These are phyloP conservation scores for Cyprinodon variegatus DNA, from an alignment of 2,113 vertebrate species.

Conservation along the genomic window DNA sequence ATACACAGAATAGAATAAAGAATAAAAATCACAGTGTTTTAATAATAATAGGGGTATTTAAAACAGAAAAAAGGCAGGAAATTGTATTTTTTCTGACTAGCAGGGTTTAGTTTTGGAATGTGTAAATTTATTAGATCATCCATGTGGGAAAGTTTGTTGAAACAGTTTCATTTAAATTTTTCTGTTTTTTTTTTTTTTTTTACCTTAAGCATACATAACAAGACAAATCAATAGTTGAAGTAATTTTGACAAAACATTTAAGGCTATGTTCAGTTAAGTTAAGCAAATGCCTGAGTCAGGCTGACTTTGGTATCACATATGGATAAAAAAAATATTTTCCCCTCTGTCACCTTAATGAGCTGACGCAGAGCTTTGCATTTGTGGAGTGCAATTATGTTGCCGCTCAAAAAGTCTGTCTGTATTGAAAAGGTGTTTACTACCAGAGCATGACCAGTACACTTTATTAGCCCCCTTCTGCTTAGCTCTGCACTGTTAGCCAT, in stretches of 20 bases:
- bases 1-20: neutral
- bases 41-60: conserved; percentile 40
- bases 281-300: conserved; percentile 20
- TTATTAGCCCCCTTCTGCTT: conserved; percentile 8
- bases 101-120: conserved; percentile 14
- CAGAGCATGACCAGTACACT: conserved; percentile 4
- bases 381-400: conserved; percentile 42
- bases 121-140: conserved; percentile 21
- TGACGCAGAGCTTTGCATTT: conserved; percentile 36
- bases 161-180: conserved; percentile 6
- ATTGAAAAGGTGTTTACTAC: conserved; percentile 38
- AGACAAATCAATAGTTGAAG: conserved; percentile 47
- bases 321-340: conserved; percentile 20
- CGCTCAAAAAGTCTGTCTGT: conserved; percentile 10
- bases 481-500: conserved; percentile 1
- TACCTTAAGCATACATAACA: conserved; percentile 43
- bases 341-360: conserved; percentile 33
- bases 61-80: neutral
- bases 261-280: conserved; percentile 23
- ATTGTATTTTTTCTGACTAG: conserved; percentile 14
- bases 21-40: conserved; percentile 27
- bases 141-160: conserved; percentile 29
- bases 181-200: conserved; percentile 41
- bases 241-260: conserved; percentile 41
- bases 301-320: conserved; percentile 48